Conservation (phyloP, 2,888 invertebrate species). For the Synanthedon tipuliformis region DNA sequence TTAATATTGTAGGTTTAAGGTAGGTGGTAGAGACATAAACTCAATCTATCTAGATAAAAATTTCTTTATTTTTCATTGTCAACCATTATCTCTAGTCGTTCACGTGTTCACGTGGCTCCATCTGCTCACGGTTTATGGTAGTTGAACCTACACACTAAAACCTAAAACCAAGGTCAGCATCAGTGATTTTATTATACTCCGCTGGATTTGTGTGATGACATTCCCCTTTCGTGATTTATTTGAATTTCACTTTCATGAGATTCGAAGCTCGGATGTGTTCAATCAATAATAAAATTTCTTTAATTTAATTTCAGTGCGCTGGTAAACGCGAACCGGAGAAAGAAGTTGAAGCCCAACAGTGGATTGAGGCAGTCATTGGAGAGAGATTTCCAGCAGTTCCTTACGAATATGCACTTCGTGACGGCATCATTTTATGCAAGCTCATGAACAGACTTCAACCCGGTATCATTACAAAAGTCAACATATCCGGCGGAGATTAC, state of each 20-base stretch:
- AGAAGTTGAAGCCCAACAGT: conserved; percentile 83
- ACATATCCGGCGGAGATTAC: conserved; percentile 88
- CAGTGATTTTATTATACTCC: too few relatives aligned
- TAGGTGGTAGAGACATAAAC: too few relatives aligned
- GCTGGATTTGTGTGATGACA: neutral
- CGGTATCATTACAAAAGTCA: conserved; percentile 86
- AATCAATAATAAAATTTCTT: conserved; percentile 4
- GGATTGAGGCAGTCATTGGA: conserved; percentile 87
- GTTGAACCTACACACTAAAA: too few relatives aligned
- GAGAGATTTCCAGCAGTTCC: conserved; percentile 76
- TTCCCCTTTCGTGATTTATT: neutral
- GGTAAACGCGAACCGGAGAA: conserved; percentile 85
- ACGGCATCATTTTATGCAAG: conserved; percentile 88
- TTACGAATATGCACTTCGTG: conserved; percentile 84
- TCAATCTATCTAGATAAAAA: too few relatives aligned
- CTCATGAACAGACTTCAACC: conserved; percentile 90
- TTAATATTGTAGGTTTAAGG: too few relatives aligned
- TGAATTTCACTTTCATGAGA: neutral
- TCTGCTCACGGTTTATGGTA: too few relatives aligned
- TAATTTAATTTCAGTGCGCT: conserved; percentile 73
- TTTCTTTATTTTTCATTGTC: too few relatives aligned
- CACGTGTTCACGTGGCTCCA: too few relatives aligned
- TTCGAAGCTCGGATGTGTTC: neutral
- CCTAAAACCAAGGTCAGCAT: too few relatives aligned
- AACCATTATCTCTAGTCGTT: too few relatives aligned